Conservation (phyloP, 2,888 invertebrate species). For the Philonicus albiceps region DNA sequence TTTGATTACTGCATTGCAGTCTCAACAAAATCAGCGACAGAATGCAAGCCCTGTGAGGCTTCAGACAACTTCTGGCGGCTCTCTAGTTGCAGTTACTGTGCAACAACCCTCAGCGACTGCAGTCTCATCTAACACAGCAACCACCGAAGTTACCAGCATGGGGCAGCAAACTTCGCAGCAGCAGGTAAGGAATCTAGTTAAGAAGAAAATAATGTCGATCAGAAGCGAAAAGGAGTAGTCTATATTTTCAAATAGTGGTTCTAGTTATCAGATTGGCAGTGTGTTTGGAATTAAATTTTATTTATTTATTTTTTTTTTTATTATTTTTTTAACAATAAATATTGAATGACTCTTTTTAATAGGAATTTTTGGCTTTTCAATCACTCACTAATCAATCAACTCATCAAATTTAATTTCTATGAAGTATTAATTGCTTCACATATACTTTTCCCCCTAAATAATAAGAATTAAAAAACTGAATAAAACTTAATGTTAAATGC, state of each 20-base stretch:
- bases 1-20: conserved; percentile 67
- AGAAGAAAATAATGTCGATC: conserved; percentile 62
- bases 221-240: conserved; percentile 60
- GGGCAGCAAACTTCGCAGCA: conserved; percentile 57
- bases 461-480: neutral
- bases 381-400: neutral
- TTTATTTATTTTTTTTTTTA: neutral
- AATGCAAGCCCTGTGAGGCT: conserved; percentile 70
- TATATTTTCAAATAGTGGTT: conserved; percentile 9
- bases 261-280: conserved; percentile 18
- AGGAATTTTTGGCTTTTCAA: neutral
- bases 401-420: neutral
- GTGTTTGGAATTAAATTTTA: neutral
- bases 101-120: conserved; percentile 61
- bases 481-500: neutral
- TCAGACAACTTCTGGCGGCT: conserved; percentile 66
- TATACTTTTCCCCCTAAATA: neutral
- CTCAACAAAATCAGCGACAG: conserved; percentile 67
- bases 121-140: conserved; percentile 40
- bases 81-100: conserved; percentile 68
- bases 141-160: conserved; percentile 35
- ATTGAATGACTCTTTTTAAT: neutral
- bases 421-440: neutral
- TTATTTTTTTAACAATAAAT: neutral
- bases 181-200: conserved; percentile 63